Evolutionary conservation across 1,140 invertebrate genomes (phyloP).

Genomic region (Centruroides vittatus): DNA sequence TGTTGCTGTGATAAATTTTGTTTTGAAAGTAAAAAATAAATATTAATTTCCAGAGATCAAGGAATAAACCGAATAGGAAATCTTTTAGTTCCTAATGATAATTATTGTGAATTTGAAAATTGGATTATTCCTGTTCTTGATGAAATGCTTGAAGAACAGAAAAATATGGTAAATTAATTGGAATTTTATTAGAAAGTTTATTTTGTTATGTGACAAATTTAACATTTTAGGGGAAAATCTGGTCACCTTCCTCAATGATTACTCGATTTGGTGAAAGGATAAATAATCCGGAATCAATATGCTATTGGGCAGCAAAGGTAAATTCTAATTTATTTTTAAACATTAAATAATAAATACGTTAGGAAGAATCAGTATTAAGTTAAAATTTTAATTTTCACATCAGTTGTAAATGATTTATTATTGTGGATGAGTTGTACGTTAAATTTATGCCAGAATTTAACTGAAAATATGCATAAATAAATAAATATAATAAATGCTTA

Average conservation of each 20-base stretch:
- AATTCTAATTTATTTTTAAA: neutral
- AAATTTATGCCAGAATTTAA: no score
- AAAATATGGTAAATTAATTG: slow-evolving; percentile 36
- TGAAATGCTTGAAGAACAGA: slow-evolving; percentile 79
- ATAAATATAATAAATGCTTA: no score
- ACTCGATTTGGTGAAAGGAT: slow-evolving; percentile 74
- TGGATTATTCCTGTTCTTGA: slow-evolving; percentile 94
- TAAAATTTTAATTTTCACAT: no score
- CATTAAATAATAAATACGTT: no score
- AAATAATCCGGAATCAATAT: slow-evolving; percentile 79
- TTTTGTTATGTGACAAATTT: neutral
- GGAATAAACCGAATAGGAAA: slow-evolving; percentile 98
- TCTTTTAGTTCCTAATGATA: slow-evolving; percentile 92
- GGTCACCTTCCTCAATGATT: slow-evolving; percentile 90
- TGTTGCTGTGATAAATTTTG: no score
- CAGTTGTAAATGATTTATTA: no score
- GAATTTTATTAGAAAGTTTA: neutral
- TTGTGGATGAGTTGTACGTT: no score
- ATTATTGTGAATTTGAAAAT: slow-evolving; percentile 97
- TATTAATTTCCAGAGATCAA: slow-evolving; percentile 46
- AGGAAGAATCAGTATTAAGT: no score
- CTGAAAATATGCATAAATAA: no score
- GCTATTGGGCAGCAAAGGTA: slow-evolving; percentile 87
- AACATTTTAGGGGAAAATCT: slow-evolving; percentile 43
- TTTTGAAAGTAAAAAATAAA: neutral